Evolutionary conservation across 2,113 vertebrate species (phyloP).

Genomic region (Stegostoma tigrinum): DNA sequence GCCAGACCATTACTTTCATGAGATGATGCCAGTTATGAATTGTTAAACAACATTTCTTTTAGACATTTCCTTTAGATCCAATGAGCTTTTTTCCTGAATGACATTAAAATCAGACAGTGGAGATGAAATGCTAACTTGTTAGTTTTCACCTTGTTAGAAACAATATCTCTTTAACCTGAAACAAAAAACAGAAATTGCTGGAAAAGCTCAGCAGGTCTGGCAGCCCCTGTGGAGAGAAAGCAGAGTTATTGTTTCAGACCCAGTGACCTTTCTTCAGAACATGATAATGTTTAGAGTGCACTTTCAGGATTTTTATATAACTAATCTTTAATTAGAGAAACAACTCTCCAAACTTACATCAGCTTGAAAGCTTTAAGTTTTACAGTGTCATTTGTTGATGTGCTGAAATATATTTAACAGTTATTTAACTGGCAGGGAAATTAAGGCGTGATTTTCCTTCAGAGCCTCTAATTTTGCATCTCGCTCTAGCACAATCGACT

Average conservation of each 20-base stretch:
- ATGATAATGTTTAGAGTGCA: neutral
- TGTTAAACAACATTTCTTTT: neutral
- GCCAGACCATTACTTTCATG: too few relatives aligned
- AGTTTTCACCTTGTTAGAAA: neutral
- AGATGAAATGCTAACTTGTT: neutral
- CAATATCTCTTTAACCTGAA: neutral
- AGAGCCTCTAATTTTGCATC: neutral
- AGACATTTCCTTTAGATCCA: neutral
- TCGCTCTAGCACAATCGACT: too few relatives aligned
- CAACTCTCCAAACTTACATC: neutral
- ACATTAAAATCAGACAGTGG: neutral
- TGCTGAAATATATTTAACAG: neutral
- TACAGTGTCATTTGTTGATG: neutral
- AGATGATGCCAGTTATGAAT: neutral
- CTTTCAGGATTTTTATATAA: neutral
- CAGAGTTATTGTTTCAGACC: too few relatives aligned
- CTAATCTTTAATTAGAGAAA: neutral
- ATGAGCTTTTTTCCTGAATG: neutral
- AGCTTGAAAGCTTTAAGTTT: neutral
- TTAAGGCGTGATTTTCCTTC: neutral
- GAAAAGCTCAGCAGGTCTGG: too few relatives aligned
- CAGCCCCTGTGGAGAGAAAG: too few relatives aligned
- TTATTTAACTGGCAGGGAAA: neutral
- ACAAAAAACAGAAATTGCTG: too few relatives aligned
- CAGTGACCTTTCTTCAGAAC: too few relatives aligned